Base-by-base conservation (phyloP, 2,113 vertebrate species). In the Semnornis frantzii region DNA sequence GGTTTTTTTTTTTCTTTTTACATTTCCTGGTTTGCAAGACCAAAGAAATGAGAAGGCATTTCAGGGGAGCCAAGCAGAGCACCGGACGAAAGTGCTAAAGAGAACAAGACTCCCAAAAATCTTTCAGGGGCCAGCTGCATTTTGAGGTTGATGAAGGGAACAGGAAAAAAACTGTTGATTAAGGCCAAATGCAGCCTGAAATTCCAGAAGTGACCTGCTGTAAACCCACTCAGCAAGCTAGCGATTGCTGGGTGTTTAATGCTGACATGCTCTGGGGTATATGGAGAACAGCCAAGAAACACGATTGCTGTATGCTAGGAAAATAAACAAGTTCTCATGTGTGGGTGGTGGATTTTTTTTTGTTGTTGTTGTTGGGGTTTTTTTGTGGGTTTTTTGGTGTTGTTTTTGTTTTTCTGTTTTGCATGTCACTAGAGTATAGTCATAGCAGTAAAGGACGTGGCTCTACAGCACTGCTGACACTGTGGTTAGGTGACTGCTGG, bases 401-500 rank as follows among this genome's bases (percentile, higher is more conserved):
- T 19, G 20, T 33, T 8, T 33, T 60, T 63, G 23, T 5, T 79
- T 94, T 85, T 30, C 72, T 91, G 27, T 91, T 97, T 90, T 82
- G 78, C 82, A 72, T 82, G 65, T 90, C 73, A 62, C 79, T 82
- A 80, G 90, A 76, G 76, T 89, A 76, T 95, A 90, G 89, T 89
- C 59, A 66, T 80, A 85, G 87, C 17, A 50, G 90, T 93, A 94
- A 90, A 92, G 70, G 50, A 70, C 65, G 60, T 89, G 72, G 12
- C 48, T 90, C 55, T 95, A 46, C 5, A 90, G 12, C 19, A 4
- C 54, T 66, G 59, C 76, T 81, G 59, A 91, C 95, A 85, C 65
- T 83, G 71, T 77, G 92, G 80, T 30, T 86, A 89, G 96, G 54
- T 90, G 95, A 83, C 91, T 54, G 57, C 94, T 96, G 88, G 60